Evolutionary conservation across 1,140 invertebrate genomes (phyloP).

Genomic region (Tetramorium simillimum): DNA sequence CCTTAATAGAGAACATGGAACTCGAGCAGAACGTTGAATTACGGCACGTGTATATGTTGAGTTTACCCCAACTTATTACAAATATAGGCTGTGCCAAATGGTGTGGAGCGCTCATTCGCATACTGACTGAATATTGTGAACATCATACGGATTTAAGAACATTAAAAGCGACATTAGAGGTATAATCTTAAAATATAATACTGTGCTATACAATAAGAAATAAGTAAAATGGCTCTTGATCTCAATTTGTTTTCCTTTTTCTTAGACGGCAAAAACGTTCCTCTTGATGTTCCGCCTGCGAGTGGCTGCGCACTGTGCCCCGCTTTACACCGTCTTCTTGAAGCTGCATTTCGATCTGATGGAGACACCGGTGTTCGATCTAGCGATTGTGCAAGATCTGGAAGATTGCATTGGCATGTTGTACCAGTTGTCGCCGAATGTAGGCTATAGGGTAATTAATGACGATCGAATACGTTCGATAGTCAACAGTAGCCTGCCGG

Average conservation of each 20-base stretch:
- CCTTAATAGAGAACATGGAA: constrained; percentile 81
- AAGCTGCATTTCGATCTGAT: constrained; percentile 79
- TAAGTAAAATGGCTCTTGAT: background rate
- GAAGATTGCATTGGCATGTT: constrained; percentile 80
- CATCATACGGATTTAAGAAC: constrained; percentile 80
- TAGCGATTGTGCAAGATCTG: constrained; percentile 78
- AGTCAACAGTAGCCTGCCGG: constrained; percentile 68
- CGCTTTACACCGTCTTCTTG: constrained; percentile 77
- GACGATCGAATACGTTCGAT: constrained; percentile 76
- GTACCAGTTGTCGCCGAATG: constrained; percentile 76
- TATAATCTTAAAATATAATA: constrained; percentile 44
- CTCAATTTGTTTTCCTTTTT: background rate
- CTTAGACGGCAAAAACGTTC: constrained; percentile 77
- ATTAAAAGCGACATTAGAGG: constrained; percentile 79
- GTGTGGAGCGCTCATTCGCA: constrained; percentile 77
- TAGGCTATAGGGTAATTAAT: constrained; percentile 76
- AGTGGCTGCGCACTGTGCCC: constrained; percentile 75
- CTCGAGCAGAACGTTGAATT: constrained; percentile 78
- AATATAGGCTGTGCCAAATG: constrained; percentile 80
- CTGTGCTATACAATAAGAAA: background rate
- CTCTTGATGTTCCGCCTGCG: constrained; percentile 76
- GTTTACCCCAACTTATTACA: constrained; percentile 79
- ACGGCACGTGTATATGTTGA: constrained; percentile 79
- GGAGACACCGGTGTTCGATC: constrained; percentile 79
- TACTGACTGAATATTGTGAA: constrained; percentile 81